Base-by-base conservation (phyloP, 2,113 vertebrate genomes). In the Synodontis membranacea region DNA sequence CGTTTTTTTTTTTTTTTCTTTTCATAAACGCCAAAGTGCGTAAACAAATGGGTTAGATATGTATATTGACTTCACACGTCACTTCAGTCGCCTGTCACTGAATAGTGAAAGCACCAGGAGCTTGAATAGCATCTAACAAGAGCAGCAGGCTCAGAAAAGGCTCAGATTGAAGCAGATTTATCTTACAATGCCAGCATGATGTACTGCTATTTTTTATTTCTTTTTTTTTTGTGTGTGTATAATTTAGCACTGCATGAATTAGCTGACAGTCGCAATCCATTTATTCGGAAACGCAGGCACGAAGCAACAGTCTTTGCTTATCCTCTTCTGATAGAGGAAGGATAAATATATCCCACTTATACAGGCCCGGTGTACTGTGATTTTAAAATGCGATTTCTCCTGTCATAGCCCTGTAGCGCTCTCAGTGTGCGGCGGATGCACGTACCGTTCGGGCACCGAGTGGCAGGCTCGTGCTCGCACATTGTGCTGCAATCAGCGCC, bases 401-500 rank as follows among this genome's bases (percentile, higher is more conserved):
- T 72, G 62, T 37, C 78, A 58, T 23, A 46, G 78, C 78, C 78
- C 44, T 64, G 46, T 34, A 50, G 42, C 58, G 10, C 75, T 80
- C 44, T 79, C 37, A 17, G 78, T 39, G 48, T 58, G 85, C 54
- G 37, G 54, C 1, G 21, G 58, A 58, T 52, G 58, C 34, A 9
- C 44, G 68, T 46, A 70, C 64, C 14, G 64, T 23, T 56, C 42
- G 19, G 72, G 58, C 34, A 9, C 7, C 37, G 23, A 89, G 80
- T 81, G 84, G 66, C 80, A 66, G 86, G 76, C 60, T 54, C 64
- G n/a, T 82, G 42, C 83, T 87, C 66, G n/a, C 83, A 80, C 89
- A 60, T 84, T 44, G 39, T 56, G 15, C 48, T 78, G 56, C 87
- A 89, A 87, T 87, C 87, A 87, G 74, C 76, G 48, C 87, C 58